A percentile compares a stretch with the other conserved stretches of the same genome.
phyloP scores from a whole-genome alignment of 2,113 vertebrate species.

The Tyto alba region DNA sequence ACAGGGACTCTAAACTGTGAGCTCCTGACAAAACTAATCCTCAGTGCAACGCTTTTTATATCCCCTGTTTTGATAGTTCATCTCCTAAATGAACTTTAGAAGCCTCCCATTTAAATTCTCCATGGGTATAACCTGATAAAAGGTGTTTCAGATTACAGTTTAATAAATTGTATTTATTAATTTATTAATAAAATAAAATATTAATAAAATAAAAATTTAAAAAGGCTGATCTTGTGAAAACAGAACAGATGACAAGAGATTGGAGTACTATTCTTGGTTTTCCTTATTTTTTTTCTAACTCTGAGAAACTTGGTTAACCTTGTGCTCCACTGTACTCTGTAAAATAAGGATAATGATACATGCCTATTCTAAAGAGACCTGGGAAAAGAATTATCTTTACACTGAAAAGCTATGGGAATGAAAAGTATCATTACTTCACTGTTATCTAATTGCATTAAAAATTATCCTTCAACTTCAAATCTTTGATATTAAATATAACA shows the following conservation, averaged over 20 bases:
- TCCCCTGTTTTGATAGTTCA: background rate
- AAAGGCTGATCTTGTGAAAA: slow-evolving; percentile 29
- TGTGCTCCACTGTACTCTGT: background rate
- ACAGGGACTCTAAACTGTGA: background rate
- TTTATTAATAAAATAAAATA: too few relatives aligned
- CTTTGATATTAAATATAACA: background rate
- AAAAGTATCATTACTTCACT: slow-evolving; percentile 12
- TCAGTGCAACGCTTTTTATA: background rate
- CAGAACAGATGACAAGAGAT: slow-evolving; percentile 37
- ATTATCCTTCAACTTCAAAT: background rate
- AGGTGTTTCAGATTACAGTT: slow-evolving; percentile 36
- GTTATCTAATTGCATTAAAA: slow-evolving; percentile 32
- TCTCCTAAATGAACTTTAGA: background rate
- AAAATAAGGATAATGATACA: background rate
- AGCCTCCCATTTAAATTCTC: slow-evolving; percentile 19
- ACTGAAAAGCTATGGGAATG: slow-evolving; percentile 19
- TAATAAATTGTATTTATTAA: too few relatives aligned
- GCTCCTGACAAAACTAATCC: background rate
- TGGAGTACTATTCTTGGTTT: slow-evolving; percentile 30
- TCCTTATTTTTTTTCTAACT: background rate
- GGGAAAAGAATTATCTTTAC: slow-evolving; percentile 19
- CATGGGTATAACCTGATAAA: background rate
- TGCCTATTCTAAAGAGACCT: slow-evolving; percentile 10
- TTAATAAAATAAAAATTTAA: too few relatives aligned
- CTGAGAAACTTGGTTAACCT: slow-evolving; percentile 21